phyloP scores from a whole-genome alignment of 2,888 invertebrate species.

The Plutella xylostella region DNA sequence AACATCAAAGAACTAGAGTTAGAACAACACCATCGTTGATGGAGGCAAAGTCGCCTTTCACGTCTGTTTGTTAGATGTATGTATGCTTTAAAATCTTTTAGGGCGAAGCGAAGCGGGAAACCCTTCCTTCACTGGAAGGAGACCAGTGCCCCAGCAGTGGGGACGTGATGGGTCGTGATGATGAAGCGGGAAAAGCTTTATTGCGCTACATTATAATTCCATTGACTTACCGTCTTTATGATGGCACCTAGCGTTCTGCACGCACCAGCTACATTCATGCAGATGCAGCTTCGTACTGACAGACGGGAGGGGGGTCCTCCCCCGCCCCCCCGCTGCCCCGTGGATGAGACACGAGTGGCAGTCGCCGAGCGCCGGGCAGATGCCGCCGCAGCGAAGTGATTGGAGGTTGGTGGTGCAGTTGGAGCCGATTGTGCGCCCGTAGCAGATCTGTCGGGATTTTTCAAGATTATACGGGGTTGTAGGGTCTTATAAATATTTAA shows the following conservation, averaged over 20 bases:
- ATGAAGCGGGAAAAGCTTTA: too few species aligned
- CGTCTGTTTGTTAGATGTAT: too few species aligned
- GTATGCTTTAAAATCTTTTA: too few species aligned
- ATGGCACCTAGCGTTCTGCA: slow-evolving; percentile 91
- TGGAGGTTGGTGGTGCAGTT: slow-evolving; percentile 93
- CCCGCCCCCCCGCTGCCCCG: slow-evolving; percentile 63
- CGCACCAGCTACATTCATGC: slow-evolving; percentile 92
- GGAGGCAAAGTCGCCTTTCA: too few species aligned
- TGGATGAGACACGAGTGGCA: slow-evolving; percentile 93
- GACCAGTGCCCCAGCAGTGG: too few species aligned
- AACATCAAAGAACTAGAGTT: too few species aligned
- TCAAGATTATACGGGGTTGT: neutral
- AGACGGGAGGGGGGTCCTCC: slow-evolving; percentile 49
- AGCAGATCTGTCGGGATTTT: slow-evolving; percentile 70
- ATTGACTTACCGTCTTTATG: slow-evolving; percentile 87
- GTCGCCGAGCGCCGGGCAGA: slow-evolving; percentile 89
- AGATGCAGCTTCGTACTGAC: slow-evolving; percentile 83
- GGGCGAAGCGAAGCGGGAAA: too few species aligned
- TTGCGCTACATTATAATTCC: too few species aligned
- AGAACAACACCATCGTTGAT: too few species aligned
- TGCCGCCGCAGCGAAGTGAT: slow-evolving; percentile 87
- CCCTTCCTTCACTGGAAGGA: too few species aligned
- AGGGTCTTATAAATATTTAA: too few species aligned
- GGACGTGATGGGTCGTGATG: too few species aligned
- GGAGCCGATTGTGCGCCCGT: slow-evolving; percentile 86